Percentiles rank a stretch among this genome's conserved stretches.
Evolutionary conservation across 2,113 vertebrate species (phyloP).

Genomic region (Antigone vipio): DNA sequence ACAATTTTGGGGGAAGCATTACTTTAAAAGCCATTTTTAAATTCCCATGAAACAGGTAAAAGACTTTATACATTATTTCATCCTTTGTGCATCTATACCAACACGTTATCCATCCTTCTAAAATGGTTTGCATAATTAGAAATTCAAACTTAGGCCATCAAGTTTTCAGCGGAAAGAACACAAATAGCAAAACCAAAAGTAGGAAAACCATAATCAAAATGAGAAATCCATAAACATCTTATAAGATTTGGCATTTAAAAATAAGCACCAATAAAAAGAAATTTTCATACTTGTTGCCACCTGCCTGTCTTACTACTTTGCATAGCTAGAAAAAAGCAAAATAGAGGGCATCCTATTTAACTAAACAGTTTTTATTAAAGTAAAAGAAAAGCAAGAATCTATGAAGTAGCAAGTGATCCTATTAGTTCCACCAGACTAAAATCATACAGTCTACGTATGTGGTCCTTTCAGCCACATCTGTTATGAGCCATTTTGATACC

Average conservation of each 20-base stretch:
- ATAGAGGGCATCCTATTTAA: constrained; percentile 73
- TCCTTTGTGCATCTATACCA: neutral
- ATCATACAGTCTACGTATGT: constrained; percentile 87
- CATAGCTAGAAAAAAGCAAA: constrained; percentile 72
- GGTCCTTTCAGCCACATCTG: constrained; percentile 87
- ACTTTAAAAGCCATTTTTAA: neutral
- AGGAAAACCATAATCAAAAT: neutral
- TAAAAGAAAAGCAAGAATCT: constrained; percentile 76
- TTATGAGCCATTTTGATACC: constrained; percentile 76
- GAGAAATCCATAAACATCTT: neutral
- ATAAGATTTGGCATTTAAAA: neutral
- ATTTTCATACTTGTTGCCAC: constrained; percentile 61
- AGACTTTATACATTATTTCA: neutral
- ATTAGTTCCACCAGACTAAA: constrained; percentile 90
- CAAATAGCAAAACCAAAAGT: neutral
- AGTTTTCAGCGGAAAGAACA: neutral
- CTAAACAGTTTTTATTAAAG: constrained; percentile 77
- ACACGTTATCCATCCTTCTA: neutral
- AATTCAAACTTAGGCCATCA: neutral
- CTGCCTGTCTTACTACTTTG: constrained; percentile 74
- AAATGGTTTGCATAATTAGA: neutral
- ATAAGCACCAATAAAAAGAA: neutral
- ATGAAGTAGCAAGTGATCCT: constrained; percentile 85
- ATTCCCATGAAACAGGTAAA: neutral
- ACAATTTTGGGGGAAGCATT: neutral